Base-by-base conservation (phyloP, 2,797 vertebrate genomes). In the Spinus olivaceus region DNA sequence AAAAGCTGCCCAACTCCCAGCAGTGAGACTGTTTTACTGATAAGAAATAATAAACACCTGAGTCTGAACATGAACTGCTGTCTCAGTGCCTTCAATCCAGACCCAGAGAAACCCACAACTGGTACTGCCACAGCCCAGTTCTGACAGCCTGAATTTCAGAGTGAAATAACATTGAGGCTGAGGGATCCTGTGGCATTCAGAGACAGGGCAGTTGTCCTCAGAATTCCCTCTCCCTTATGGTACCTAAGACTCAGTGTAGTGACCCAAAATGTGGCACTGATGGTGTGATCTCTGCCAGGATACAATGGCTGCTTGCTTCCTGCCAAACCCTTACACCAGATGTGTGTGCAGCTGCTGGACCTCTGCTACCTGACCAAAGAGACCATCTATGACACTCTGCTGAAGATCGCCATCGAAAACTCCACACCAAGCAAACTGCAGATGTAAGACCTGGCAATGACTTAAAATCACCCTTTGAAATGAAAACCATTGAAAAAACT, bases 251-350 rank as follows among this genome's bases (percentile, higher is more conserved):
- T 78, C 6, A 17, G 14, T 51, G 18, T 54, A 37, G 5, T 35
- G 54, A 21, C 51, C 30, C 42, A 4, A 18, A 91, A 41, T 0
- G 7, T 24, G 13, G 18, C 35, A 35, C 54, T 94, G 73, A 41
- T 61, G 12, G 13, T n/a, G 2, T 46, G 37, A 23, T 74, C 71
- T 84, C 88, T 46, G 53, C 51, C 90, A 99, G 99, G 98, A 41
- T 97, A 99, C 89, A 99, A 99, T 5, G 98, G 99, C 86, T 98
- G 98, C 7, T 94, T 97, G 57, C 71, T 98, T 73, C 98, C 98
- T 8, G 94, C 97, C 41, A 97, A 97, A 30, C 92, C 91, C 0
- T 92, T 99, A 13, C 97, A 98, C 41, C 92, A 94, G 44, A 90
- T 99, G 85, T 98, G 99, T 88, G 76, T 95, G 70, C 97, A 97